Conservation (phyloP, 1,140 invertebrate genomes). For the Leguminivora glycinivorella region DNA sequence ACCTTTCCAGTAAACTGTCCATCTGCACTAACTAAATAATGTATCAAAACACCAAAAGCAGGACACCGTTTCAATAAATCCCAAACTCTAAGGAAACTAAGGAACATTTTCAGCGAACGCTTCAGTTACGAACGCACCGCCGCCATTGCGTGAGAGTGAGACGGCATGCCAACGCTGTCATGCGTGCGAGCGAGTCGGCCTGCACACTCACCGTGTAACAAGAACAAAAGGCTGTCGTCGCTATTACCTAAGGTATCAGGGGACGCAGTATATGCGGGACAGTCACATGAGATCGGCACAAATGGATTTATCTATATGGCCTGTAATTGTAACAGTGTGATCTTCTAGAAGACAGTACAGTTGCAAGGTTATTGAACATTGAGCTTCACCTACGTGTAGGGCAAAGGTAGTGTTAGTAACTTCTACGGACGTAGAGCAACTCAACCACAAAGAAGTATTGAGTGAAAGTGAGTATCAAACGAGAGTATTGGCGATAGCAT, state of each 20-base stretch:
- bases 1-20: too few relatives aligned
- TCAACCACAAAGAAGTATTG: too few relatives aligned
- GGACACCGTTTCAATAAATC: neutral
- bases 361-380: too few relatives aligned
- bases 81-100: neutral
- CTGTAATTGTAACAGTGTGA: too few relatives aligned
- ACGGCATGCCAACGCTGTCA: too few relatives aligned
- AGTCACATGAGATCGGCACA: conserved; percentile 18
- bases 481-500: too few relatives aligned
- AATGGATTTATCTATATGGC: too few relatives aligned
- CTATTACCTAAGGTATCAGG: conserved; percentile 49
- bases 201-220: conserved; percentile 47
- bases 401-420: too few relatives aligned
- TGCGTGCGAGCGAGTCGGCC: conserved; percentile 35
- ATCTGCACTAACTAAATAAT: neutral
- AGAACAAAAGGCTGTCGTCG: conserved; percentile 62
- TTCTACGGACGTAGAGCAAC: too few relatives aligned
- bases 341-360: too few relatives aligned
- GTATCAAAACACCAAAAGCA: neutral
- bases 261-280: conserved; percentile 38
- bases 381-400: too few relatives aligned
- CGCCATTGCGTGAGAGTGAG: conserved; percentile 35
- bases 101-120: conserved; percentile 14
- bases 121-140: neutral
- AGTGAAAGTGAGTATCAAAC: too few relatives aligned